Evolutionary conservation across 2,113 vertebrate genomes (phyloP).

Genomic region (Mola mola): DNA sequence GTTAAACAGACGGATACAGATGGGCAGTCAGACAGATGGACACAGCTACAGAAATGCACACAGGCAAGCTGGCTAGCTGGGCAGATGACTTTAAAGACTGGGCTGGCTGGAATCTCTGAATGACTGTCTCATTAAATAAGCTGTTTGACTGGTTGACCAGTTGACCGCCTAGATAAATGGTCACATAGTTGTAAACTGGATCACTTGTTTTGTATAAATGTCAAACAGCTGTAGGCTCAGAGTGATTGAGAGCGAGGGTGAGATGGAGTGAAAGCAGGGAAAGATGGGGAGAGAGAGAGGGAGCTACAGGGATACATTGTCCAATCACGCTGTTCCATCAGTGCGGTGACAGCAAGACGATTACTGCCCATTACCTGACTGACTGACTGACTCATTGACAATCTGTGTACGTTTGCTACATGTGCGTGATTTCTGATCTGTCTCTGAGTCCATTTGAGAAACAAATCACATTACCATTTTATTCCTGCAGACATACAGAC

Average conservation of each 20-base stretch:
- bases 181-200: constrained; percentile 40
- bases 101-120: constrained; percentile 45
- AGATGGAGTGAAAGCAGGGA: constrained; percentile 2
- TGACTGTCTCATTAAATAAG: constrained; percentile 57
- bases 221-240: constrained; percentile 55
- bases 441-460: constrained; percentile 18
- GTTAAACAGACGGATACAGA: constrained; percentile 44
- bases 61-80: constrained; percentile 39
- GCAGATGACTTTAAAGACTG: constrained; percentile 45
- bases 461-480: constrained; percentile 33
- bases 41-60: constrained; percentile 36
- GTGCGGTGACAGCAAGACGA: constrained; percentile 41
- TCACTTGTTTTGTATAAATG: constrained; percentile 56
- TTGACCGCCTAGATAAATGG: constrained; percentile 48
- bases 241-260: constrained; percentile 8
- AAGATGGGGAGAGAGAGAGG: constrained; percentile 2
- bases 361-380: constrained; percentile 54
- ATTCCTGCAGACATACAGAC: neutral
- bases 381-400: constrained; percentile 27
- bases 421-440: constrained; percentile 3
- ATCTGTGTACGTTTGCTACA: neutral
- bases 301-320: constrained; percentile 11
- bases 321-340: constrained; percentile 43
- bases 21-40: constrained; percentile 63
- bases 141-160: constrained; percentile 55